Evolutionary conservation across 2,888 invertebrate species (phyloP).

Genomic region (Agrotis segetum): DNA sequence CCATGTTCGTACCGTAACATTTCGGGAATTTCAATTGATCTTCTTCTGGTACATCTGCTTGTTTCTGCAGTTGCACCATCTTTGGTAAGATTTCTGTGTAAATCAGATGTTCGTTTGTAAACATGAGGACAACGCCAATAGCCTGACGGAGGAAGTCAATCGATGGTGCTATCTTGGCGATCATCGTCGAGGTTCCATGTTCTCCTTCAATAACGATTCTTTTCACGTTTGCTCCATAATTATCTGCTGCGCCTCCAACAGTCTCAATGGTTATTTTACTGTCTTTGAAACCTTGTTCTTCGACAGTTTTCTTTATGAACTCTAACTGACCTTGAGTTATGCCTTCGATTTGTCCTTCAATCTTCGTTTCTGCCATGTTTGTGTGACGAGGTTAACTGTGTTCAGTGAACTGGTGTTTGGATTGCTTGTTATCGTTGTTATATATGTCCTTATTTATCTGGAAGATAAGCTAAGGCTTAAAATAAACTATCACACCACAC

Average conservation of each 20-base stretch:
- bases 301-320: conserved; percentile 68
- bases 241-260: conserved; percentile 72
- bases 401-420: background rate
- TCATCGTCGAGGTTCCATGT: conserved; percentile 63
- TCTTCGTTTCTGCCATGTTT: conserved; percentile 63
- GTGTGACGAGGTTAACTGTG: background rate
- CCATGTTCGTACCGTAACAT: conserved; percentile 70
- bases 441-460: conserved; percentile 33
- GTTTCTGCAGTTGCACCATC: conserved; percentile 69
- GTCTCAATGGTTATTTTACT: conserved; percentile 64
- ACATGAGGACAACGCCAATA: conserved; percentile 57
- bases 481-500: conserved; percentile 3
- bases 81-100: conserved; percentile 73
- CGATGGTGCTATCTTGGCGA: conserved; percentile 76
- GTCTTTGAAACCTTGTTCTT: conserved; percentile 66
- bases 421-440: conserved; percentile 1
- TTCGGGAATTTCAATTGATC: conserved; percentile 69
- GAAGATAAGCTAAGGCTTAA: conserved; percentile 25
- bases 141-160: conserved; percentile 55
- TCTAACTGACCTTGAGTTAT: conserved; percentile 68
- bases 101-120: conserved; percentile 72
- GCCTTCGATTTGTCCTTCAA: conserved; percentile 67
- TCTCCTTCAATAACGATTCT: conserved; percentile 65
- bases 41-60: conserved; percentile 66
- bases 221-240: conserved; percentile 68